Percentiles rank a stretch among this genome's conserved stretches.
Evolutionary conservation across 2,113 vertebrate species (phyloP).

Genomic region (Tychaedon coryphoeus): DNA sequence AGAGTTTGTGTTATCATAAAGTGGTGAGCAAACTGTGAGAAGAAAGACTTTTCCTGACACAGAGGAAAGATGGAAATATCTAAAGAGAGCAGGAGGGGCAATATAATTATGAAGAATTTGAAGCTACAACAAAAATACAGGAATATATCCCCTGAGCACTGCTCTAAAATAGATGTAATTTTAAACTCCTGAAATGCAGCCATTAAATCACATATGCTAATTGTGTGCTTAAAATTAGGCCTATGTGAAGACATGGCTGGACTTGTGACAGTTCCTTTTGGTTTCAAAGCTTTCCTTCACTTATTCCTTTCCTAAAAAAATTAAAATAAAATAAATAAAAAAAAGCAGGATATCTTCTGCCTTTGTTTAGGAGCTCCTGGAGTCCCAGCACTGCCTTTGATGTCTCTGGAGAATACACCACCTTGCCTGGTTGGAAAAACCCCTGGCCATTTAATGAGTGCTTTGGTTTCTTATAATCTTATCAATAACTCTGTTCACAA

Average conservation of each 20-base stretch:
- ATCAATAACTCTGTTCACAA: not conserved
- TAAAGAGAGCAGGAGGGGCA: not conserved
- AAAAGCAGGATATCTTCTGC: not conserved
- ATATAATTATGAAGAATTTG: not conserved
- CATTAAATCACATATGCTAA: not conserved
- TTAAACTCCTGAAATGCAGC: not conserved
- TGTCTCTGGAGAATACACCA: not conserved
- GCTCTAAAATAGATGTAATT: not conserved
- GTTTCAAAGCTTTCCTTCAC: not conserved
- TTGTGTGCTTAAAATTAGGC: not conserved
- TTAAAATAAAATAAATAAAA: too few species aligned
- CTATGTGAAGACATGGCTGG: fast-evolving
- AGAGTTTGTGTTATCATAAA: not conserved
- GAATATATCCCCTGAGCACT: not conserved
- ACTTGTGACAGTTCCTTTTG: not conserved
- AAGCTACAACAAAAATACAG: not conserved
- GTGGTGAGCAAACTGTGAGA: not conserved
- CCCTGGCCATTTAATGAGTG: not conserved
- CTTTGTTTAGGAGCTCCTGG: not conserved
- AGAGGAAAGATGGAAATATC: not conserved
- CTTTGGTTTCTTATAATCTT: not conserved
- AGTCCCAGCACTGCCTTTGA: not conserved
- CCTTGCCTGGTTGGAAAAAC: not conserved
- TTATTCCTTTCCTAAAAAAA: not conserved
- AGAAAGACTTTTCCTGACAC: not conserved